These are phyloP conservation scores for Ectemnius cavifrons DNA, from an alignment of 2,888 invertebrate species.

Conservation along the genomic window DNA sequence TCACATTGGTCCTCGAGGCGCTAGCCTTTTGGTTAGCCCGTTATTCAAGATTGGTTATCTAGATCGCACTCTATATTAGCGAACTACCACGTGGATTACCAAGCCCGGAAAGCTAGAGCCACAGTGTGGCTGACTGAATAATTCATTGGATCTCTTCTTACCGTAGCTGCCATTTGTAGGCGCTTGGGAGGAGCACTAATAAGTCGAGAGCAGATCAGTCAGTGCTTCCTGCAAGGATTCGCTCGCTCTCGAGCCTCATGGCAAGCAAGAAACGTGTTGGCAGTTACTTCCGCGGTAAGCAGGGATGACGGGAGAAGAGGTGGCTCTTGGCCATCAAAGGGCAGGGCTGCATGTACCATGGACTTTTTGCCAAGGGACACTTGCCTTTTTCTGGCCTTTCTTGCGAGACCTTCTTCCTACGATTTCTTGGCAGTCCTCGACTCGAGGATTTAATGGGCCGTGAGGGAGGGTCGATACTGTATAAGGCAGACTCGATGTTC, in stretches of 20 bases:
- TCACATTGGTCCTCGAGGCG: background rate
- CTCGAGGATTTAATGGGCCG: conserved; percentile 53
- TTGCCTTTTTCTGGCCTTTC: background rate
- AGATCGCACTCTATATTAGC: too few species aligned
- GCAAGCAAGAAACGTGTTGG: too few species aligned
- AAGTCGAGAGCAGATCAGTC: background rate
- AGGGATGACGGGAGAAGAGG: too few species aligned
- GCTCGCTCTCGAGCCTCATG: background rate
- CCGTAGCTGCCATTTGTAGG: background rate
- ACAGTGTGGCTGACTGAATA: too few species aligned
- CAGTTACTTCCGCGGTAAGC: too few species aligned
- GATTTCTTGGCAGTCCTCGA: conserved; percentile 50
- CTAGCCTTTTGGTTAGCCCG: too few species aligned
- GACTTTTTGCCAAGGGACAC: too few species aligned
- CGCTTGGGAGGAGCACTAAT: background rate
- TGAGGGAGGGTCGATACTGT: conserved; percentile 47
- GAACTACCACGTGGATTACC: too few species aligned
- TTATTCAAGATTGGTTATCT: too few species aligned
- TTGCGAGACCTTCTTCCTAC: conserved; percentile 31
- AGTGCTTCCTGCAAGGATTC: conserved; percentile 4
- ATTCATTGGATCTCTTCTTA: background rate
- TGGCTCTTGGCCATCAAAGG: too few species aligned
- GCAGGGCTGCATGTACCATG: too few species aligned
- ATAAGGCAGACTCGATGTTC: conserved; percentile 39
- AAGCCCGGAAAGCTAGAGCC: too few species aligned